phyloP scores from a whole-genome alignment of 2,797 vertebrate species.

The Antennarius maculatus region DNA sequence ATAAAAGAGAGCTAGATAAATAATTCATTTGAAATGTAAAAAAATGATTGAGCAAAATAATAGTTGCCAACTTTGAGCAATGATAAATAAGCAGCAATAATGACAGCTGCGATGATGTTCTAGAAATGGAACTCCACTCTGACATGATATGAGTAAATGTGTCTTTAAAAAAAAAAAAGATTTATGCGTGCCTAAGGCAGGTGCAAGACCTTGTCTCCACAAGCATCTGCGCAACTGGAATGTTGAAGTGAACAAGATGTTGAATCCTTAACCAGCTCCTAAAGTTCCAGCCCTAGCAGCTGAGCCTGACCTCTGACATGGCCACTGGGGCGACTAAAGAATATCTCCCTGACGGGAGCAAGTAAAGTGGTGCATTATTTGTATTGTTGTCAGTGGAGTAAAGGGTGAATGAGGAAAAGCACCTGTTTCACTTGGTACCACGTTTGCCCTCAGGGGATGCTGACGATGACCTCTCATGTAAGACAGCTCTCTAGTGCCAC shows the following conservation, averaged over 20 bases:
- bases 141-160: neutral
- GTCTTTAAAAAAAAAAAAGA: neutral
- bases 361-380: constrained; percentile 67
- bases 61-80: neutral
- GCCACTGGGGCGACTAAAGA: constrained; percentile 37
- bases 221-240: constrained; percentile 45
- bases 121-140: neutral
- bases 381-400: constrained; percentile 47
- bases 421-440: constrained; percentile 58
- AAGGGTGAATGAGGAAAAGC: constrained; percentile 48
- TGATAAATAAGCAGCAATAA: neutral
- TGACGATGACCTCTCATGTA: constrained; percentile 1
- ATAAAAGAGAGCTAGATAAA: neutral
- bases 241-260: constrained; percentile 23
- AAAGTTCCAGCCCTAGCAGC: constrained; percentile 37
- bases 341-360: constrained; percentile 32
- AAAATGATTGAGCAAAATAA: neutral
- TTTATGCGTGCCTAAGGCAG: constrained; percentile 42
- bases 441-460: constrained; percentile 7
- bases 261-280: constrained; percentile 40
- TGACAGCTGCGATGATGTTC: neutral
- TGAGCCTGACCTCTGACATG: constrained; percentile 66
- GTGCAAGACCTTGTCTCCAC: constrained; percentile 45
- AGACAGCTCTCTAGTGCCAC: constrained; percentile 64
- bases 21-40: neutral